phyloP scores from a whole-genome alignment of 2,113 vertebrate genomes.

The Tragelaphus scriptus region DNA sequence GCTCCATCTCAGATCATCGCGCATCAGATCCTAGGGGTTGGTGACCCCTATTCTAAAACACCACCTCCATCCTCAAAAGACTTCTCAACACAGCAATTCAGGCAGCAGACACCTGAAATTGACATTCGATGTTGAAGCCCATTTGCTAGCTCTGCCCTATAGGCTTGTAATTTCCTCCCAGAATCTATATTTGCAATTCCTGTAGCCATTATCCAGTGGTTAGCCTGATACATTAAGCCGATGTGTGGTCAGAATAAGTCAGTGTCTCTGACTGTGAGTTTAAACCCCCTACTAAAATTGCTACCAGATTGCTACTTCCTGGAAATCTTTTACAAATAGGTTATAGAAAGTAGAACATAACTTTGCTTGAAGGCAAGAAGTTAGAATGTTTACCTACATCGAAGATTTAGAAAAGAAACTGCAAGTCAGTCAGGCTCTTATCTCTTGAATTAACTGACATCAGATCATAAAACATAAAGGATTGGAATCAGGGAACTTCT shows the following conservation, averaged over 20 bases:
- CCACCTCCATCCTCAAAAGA: neutral
- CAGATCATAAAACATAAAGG: constrained; percentile 10
- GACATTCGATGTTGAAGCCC: neutral
- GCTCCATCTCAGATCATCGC: neutral
- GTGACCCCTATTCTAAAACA: neutral
- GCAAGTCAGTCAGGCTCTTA: neutral
- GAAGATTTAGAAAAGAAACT: constrained; percentile 42
- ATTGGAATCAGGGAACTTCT: neutral
- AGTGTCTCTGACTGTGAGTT: constrained; percentile 33
- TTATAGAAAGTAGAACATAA: constrained; percentile 56
- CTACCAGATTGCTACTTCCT: constrained; percentile 53
- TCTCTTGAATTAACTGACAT: constrained; percentile 23
- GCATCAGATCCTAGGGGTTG: neutral
- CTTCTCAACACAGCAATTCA: neutral
- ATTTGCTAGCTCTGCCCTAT: neutral
- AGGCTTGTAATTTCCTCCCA: neutral
- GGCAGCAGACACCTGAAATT: neutral
- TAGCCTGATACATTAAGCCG: neutral
- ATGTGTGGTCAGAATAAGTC: neutral
- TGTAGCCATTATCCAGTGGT: constrained; percentile 1
- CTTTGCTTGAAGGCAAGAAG: constrained; percentile 58
- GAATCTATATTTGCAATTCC: neutral
- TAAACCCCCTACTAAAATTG: constrained; percentile 35
- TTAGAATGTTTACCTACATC: constrained; percentile 55
- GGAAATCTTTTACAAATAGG: constrained; percentile 48